phyloP scores from a whole-genome alignment of 2,888 invertebrate genomes.

The Hecatera dysodea region DNA sequence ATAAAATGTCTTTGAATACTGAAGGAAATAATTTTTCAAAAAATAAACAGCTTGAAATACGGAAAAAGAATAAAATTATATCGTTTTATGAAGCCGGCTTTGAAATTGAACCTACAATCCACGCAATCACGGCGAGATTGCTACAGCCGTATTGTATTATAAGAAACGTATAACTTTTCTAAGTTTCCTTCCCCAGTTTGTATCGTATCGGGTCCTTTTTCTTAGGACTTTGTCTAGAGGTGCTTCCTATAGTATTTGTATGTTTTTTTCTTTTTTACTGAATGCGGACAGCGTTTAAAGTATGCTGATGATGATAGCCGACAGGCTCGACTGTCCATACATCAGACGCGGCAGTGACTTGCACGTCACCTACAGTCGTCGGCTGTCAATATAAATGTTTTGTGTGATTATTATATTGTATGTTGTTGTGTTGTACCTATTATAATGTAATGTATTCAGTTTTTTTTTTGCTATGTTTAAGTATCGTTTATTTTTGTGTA shows the following conservation, averaged over 20 bases:
- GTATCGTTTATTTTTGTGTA: no score
- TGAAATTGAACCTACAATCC: constrained; percentile 52
- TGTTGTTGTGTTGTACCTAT: no score
- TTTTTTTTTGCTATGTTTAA: no score
- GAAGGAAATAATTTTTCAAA: neutral
- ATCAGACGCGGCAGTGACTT: no score
- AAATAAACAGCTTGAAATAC: constrained; percentile 10
- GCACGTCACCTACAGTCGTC: no score
- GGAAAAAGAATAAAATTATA: constrained; percentile 40
- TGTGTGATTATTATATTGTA: no score
- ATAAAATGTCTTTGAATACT: neutral
- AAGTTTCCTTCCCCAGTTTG: constrained; percentile 21
- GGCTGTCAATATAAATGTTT: no score
- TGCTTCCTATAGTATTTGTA: neutral
- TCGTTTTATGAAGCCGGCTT: constrained; percentile 31
- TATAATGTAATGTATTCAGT: no score
- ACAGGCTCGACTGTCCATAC: no score
- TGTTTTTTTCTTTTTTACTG: no score
- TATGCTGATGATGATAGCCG: no score
- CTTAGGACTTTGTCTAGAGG: constrained; percentile 10
- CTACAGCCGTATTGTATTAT: constrained; percentile 33
- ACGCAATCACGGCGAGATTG: constrained; percentile 45
- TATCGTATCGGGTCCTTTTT: constrained; percentile 30
- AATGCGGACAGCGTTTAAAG: no score
- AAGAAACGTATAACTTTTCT: constrained; percentile 11